Percentiles rank a stretch among this genome's conserved stretches.
Conservation (phyloP, 1,140 invertebrate genomes). For the Drosophila kanapiae region DNA sequence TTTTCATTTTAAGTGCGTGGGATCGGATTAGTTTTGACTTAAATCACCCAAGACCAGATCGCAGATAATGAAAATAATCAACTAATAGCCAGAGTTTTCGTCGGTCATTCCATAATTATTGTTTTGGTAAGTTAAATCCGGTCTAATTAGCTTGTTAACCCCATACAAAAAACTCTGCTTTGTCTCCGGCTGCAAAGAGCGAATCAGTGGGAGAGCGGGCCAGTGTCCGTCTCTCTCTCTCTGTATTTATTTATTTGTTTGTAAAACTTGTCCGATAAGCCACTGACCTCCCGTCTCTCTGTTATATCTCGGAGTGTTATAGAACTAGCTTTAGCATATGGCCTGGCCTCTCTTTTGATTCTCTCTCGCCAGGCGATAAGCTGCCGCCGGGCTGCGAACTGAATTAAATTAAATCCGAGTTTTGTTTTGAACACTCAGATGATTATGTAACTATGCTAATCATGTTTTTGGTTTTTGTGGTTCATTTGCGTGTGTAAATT, state of each 20-base stretch:
- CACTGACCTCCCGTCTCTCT: conserved; percentile 63
- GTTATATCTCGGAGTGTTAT: background rate
- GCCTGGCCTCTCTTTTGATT: conserved; percentile 13
- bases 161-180: background rate
- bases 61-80: conserved; percentile 22
- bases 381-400: conserved; percentile 31
- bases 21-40: conserved; percentile 9
- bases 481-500: conserved; percentile 21
- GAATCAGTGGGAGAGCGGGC: conserved; percentile 10
- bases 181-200: background rate
- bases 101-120: conserved; percentile 35
- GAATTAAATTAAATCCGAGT: conserved; percentile 42
- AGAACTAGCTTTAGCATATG: conserved; percentile 41
- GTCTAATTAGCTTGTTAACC: conserved; percentile 42
- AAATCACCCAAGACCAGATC: background rate
- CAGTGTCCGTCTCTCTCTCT: conserved; percentile 2
- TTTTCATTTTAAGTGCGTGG: conserved; percentile 55
- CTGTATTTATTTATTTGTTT: conserved; percentile 19
- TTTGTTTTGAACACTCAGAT: conserved; percentile 46
- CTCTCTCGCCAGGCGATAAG: conserved; percentile 43
- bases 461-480: conserved; percentile 22
- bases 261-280: conserved; percentile 69
- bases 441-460: conserved; percentile 49
- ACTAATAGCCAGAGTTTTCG: conserved; percentile 16
- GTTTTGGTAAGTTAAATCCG: conserved; percentile 37